These are phyloP conservation scores for Colletes latitarsis DNA, from an alignment of 1,140 invertebrate species.

Conservation along the genomic window DNA sequence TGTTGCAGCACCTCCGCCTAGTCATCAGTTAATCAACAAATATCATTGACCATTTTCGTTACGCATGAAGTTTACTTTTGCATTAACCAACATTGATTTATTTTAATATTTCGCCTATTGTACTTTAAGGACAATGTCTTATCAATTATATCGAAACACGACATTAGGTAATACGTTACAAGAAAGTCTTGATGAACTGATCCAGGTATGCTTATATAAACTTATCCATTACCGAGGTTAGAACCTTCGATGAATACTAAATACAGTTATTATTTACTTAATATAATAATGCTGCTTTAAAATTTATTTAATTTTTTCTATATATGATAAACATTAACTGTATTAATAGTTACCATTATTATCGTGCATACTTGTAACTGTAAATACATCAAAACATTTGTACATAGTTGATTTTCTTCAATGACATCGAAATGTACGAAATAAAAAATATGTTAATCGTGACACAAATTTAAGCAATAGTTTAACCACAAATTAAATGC, in stretches of 20 bases:
- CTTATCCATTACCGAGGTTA: constrained; percentile 40
- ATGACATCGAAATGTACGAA: background rate
- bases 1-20: background rate
- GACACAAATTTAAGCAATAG: background rate
- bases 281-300: background rate
- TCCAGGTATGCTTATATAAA: constrained; percentile 84
- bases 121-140: constrained; percentile 86
- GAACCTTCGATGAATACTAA: background rate
- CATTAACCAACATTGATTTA: background rate
- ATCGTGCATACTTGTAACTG: background rate
- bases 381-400: background rate
- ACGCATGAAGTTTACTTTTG: constrained; percentile 31
- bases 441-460: background rate
- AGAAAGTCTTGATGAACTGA: constrained; percentile 96
- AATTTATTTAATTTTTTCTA: background rate
- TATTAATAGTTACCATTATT: background rate
- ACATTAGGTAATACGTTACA: constrained; percentile 98
- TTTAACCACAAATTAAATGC: background rate
- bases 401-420: background rate
- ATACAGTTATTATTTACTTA: background rate
- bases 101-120: constrained; percentile 29
- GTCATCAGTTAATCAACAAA: constrained; percentile 35
- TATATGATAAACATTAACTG: background rate
- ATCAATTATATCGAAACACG: constrained; percentile 98
- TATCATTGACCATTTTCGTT: constrained; percentile 6